Base-by-base conservation (phyloP, 2,888 invertebrate genomes). In the Lymantria dispar region DNA sequence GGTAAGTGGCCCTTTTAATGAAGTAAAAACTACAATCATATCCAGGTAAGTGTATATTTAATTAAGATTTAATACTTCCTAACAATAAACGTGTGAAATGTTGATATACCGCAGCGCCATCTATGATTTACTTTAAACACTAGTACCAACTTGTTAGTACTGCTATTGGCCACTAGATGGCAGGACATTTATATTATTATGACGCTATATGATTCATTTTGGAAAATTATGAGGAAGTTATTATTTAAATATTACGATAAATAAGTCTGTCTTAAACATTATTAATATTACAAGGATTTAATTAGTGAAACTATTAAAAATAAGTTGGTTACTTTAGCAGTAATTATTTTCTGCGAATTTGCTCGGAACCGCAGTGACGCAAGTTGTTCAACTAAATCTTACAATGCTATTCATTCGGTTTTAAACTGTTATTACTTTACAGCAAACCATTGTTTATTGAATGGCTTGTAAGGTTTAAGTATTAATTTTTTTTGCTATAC, bases 101-200 rank as follows among this genome's bases (percentile, higher is more conserved):
- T 22, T 22, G 3, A 22, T 3, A 3, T 22, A 0, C 54, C 51
- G 56, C 55, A 80, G 70, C 80, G 80, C 80, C 80, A 80, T 74
- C 81, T 81, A 52, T 3, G 5, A 3, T 42, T 3, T 7, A 2
- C 0, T 0, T n/a, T n/a, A 38, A 22, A 14, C n/a, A 33, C 0
- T 8, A n/a, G 10, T 0, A 22, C 2, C 2, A 2, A 22, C 5
- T 22, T 0, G 9, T 37, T 58, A 61, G 64, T 75, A 54, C 13
- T 5, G 48, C 68, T 59, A 63, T 52, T 69, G 60, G 50, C 60
- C 64, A 49, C 47, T 55, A 70, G 79, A 53, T 69, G 66, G 65
- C 64, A 49, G 5, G 8, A 44, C 1, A 0, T 13, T 42, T 43
- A 3, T 22, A 3, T 40, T 22, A 22, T 3, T 3, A 3, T 22